These are phyloP conservation scores for Teinopalpus imperialis DNA, from an alignment of 2,888 invertebrate genomes.

Conservation along the genomic window DNA sequence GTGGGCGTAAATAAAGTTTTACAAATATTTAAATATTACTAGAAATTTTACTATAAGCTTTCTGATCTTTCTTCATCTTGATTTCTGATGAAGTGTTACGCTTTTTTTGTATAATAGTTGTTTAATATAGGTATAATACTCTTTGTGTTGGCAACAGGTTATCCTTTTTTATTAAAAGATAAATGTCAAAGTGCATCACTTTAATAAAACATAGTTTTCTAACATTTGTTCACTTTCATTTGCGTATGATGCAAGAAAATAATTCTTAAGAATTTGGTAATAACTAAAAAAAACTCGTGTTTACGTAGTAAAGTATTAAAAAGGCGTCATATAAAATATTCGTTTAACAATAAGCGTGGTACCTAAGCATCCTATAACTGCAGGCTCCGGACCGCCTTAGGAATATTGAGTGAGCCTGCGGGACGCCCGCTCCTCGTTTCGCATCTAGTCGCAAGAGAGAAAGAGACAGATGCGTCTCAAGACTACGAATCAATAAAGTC, in stretches of 20 bases:
- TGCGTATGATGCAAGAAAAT: too few relatives aligned
- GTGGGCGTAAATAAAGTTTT: neutral
- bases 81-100: neutral
- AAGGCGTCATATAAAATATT: constrained; percentile 47
- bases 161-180: too few relatives aligned
- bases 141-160: too few relatives aligned
- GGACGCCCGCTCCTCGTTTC: constrained; percentile 43
- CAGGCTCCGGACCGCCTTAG: constrained; percentile 62
- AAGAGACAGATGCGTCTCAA: constrained; percentile 73
- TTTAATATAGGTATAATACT: too few relatives aligned
- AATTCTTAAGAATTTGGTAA: too few relatives aligned
- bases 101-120: neutral
- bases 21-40: too few relatives aligned
- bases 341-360: constrained; percentile 56
- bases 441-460: constrained; percentile 42
- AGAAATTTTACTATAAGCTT: too few relatives aligned
- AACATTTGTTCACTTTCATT: too few relatives aligned
- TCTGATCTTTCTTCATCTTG: too few relatives aligned
- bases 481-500: constrained; percentile 83
- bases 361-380: constrained; percentile 61
- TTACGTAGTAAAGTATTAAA: constrained; percentile 34
- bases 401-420: constrained; percentile 76
- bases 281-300: too few relatives aligned
- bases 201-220: too few relatives aligned
- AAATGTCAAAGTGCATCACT: too few relatives aligned